Conservation (phyloP, 2,888 invertebrate genomes). For the Drosophila trichaetosa region DNA sequence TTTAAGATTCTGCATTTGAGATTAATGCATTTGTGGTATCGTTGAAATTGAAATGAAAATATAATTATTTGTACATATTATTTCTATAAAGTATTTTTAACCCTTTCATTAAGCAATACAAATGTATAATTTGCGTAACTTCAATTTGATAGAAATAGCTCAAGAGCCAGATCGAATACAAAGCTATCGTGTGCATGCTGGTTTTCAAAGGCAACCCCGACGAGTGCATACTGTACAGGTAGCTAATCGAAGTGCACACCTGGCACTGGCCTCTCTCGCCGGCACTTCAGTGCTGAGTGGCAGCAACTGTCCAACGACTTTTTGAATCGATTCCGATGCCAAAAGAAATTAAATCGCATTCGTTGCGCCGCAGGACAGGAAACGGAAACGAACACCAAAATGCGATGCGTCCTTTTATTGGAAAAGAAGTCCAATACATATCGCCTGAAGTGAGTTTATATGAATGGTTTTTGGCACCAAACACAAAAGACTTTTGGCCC, state of each 20-base stretch:
- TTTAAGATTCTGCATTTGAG: background rate
- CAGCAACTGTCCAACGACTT: constrained; percentile 64
- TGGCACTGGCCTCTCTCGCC: constrained; percentile 40
- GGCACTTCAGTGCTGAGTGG: constrained; percentile 69
- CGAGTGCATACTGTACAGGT: constrained; percentile 27
- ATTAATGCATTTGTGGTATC: background rate
- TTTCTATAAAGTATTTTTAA: background rate
- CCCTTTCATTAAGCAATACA: background rate
- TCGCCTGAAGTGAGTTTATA: constrained; percentile 54
- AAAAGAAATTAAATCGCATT: constrained; percentile 73
- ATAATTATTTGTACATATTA: background rate
- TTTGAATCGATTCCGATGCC: constrained; percentile 65
- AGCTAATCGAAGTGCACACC: constrained; percentile 51
- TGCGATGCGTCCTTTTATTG: constrained; percentile 37
- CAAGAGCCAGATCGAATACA: background rate
- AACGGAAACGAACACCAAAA: constrained; percentile 67
- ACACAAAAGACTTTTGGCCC: constrained; percentile 14
- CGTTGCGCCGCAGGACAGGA: constrained; percentile 74
- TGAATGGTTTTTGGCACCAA: constrained; percentile 60
- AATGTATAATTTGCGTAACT: background rate
- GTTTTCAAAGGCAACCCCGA: background rate
- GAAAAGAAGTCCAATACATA: constrained; percentile 1
- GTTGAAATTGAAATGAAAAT: background rate
- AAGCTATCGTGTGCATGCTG: background rate
- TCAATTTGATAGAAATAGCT: background rate